phyloP scores from a whole-genome alignment of 2,888 invertebrate species.

The Creontiades dilutus region DNA sequence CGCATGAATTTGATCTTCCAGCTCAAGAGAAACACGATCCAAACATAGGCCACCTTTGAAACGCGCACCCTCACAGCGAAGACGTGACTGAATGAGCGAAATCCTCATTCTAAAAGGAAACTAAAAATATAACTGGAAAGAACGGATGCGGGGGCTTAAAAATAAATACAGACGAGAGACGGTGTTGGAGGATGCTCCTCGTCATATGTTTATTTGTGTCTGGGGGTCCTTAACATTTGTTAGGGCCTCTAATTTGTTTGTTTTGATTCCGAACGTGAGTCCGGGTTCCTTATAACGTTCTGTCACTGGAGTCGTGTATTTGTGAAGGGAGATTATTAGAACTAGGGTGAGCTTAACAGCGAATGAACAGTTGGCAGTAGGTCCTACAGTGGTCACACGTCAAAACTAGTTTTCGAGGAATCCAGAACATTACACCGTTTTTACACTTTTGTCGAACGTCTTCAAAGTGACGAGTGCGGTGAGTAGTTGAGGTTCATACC shows the following conservation, averaged over 20 bases:
- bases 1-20: too few species aligned
- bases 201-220: constrained; percentile 63
- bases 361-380: too few species aligned
- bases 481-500: too few species aligned
- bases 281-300: constrained; percentile 44
- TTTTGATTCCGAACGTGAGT: constrained; percentile 54
- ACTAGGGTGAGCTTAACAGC: background rate
- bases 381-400: too few species aligned
- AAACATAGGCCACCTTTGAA: background rate
- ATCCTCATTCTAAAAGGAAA: constrained; percentile 61
- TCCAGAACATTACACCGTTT: too few species aligned
- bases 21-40: background rate
- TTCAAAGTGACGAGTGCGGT: too few species aligned
- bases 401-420: too few species aligned
- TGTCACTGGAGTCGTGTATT: background rate
- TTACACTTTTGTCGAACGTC: too few species aligned
- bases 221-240: constrained; percentile 59
- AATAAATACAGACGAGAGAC: constrained; percentile 64
- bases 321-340: background rate
- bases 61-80: constrained; percentile 55
- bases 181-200: constrained; percentile 46
- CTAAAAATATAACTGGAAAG: constrained; percentile 62
- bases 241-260: constrained; percentile 46
- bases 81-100: constrained; percentile 67
- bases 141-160: constrained; percentile 67